phyloP scores from a whole-genome alignment of 2,113 vertebrate genomes.

The Lampris incognitus region DNA sequence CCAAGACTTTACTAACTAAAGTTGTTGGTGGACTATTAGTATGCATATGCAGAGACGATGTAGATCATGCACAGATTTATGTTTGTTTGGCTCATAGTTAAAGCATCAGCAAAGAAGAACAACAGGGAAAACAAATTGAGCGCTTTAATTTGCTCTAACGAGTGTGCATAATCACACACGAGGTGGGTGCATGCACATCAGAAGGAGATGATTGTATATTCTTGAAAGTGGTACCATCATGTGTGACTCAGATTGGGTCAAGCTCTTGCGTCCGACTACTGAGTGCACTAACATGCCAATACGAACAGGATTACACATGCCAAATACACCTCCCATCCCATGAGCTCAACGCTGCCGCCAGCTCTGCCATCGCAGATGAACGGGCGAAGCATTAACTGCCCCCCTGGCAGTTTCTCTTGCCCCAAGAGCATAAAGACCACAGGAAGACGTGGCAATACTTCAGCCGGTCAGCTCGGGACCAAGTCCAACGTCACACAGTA shows the following conservation, averaged over 20 bases:
- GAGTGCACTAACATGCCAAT: not conserved
- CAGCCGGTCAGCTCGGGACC: no score
- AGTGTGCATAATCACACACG: not conserved
- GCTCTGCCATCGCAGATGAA: no score
- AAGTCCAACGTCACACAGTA: no score
- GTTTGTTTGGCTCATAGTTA: constrained; percentile 1
- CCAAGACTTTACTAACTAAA: no score
- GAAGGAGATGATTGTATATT: not conserved
- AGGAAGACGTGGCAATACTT: no score
- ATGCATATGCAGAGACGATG: not conserved
- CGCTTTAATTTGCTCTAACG: not conserved
- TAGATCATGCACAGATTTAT: no score
- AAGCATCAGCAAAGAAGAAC: not conserved
- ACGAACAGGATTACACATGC: not conserved
- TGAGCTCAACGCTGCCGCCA: no score
- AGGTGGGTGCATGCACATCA: not conserved
- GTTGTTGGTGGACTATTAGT: not conserved
- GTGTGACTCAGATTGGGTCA: not conserved
- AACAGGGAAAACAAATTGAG: not conserved
- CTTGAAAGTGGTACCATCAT: not conserved
- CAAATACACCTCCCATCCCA: no score
- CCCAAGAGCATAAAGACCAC: no score
- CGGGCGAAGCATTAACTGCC: no score
- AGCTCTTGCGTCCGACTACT: not conserved
- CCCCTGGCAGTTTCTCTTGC: no score